Conservation (phyloP, 2,113 vertebrate species). For the Phainopepla nitens region DNA sequence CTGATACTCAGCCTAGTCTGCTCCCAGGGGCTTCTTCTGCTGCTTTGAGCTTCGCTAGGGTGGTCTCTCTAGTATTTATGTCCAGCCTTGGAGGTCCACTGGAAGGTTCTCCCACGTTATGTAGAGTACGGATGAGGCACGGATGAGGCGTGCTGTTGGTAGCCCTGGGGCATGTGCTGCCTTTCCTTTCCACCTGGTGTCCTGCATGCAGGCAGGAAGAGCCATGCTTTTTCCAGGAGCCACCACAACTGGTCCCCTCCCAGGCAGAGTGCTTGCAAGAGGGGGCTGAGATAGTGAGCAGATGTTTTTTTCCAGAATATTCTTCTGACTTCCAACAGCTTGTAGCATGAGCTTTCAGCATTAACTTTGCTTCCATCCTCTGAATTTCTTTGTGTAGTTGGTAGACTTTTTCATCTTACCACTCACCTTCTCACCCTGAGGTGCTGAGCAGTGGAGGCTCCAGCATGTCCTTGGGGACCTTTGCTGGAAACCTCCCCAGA, state of each 20-base stretch:
- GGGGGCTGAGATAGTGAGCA: not conserved
- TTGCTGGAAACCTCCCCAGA: not conserved
- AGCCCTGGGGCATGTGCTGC: not conserved
- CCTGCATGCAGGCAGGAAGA: not conserved
- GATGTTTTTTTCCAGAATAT: not conserved
- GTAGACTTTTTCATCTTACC: not conserved
- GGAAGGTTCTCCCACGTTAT: not conserved
- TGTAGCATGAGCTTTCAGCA: not conserved
- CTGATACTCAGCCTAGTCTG: not conserved
- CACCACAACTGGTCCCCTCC: fast-evolving
- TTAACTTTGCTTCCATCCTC: not conserved
- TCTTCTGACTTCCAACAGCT: not conserved
- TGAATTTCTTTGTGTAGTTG: not conserved
- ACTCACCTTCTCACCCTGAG: not conserved
- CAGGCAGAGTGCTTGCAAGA: not conserved
- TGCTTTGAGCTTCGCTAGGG: not conserved
- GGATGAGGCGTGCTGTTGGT: not conserved
- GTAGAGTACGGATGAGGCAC: not conserved
- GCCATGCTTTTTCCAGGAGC: not conserved
- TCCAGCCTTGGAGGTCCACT: not conserved
- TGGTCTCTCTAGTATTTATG: not conserved
- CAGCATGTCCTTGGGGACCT: not conserved
- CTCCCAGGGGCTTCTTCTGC: not conserved
- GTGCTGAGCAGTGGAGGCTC: not conserved
- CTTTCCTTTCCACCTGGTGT: not conserved